Base-by-base conservation (phyloP, 2,888 invertebrate species). In the Aphrophora alni region DNA sequence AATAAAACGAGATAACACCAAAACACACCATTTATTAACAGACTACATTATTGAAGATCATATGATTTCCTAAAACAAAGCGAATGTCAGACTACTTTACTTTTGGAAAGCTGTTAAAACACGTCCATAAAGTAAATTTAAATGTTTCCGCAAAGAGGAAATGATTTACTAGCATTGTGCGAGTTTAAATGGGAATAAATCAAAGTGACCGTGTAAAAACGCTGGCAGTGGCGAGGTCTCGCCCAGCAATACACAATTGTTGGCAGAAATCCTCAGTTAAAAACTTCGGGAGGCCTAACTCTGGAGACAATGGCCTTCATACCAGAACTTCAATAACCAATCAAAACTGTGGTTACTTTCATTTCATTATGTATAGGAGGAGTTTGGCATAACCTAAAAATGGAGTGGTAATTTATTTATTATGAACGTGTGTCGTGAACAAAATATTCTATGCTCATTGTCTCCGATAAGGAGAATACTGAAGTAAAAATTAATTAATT, bases 341-440 rank as follows among this genome's bases (percentile, higher is more conserved):
- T 59, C 59, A 59, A 59, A 21, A 59, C 59, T 21, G n/a, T 59
- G 59, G 12, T 59, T 21, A 59, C 59, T 59, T 59, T 59, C 59
- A 21, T 59, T 59, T 59, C 59, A 59, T 12, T 12, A 14, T 21
- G 59, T 21, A 59, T 59, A 59, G 59, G 59, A 59, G 59, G 59
- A 59, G 59, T 59, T 59, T 59, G 59, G 59, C 59, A 59, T 59
- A 59, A 59, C 59, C 44, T 59, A 59, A 59, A 59, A 59, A n/a
- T n/a, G n/a, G n/a, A n/a, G n/a, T n/a, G n/a, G n/a, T n/a, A n/a
- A n/a, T n/a, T n/a, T n/a, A n/a, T n/a, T n/a, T n/a, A n/a, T n/a
- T n/a, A n/a, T n/a, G n/a, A n/a, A n/a, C n/a, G n/a, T n/a, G n/a
- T n/a, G n/a, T n/a, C n/a, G n/a, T n/a, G n/a, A n/a, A n/a, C n/a